phyloP scores from a whole-genome alignment of 2,888 invertebrate genomes.

The Cylloceria caligata region DNA sequence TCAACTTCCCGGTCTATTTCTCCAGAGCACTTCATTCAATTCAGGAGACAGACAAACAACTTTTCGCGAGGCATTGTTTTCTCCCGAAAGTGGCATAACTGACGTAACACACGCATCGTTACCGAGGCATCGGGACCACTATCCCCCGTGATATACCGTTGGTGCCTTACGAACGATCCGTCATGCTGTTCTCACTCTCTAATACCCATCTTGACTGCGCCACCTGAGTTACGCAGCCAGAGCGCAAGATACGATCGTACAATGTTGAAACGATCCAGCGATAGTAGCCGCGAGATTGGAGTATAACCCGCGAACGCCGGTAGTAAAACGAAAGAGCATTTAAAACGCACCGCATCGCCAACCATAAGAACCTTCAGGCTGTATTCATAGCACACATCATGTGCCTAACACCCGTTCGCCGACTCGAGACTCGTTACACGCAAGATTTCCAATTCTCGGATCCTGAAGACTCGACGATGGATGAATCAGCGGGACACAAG shows the following conservation, averaged over 20 bases:
- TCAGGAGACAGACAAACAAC: no score
- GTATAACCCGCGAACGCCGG: constrained; percentile 18
- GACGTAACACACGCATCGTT: background rate
- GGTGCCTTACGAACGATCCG: constrained; percentile 26
- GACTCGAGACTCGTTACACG: constrained; percentile 32
- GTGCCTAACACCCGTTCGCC: constrained; percentile 21
- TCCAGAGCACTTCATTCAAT: no score
- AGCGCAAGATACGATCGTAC: constrained; percentile 25
- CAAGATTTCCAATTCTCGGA: constrained; percentile 38
- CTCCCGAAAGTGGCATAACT: background rate
- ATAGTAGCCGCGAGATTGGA: constrained; percentile 33
- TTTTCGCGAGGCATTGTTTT: no score
- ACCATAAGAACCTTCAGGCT: constrained; percentile 9
- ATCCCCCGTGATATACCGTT: background rate
- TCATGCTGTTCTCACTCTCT: constrained; percentile 40
- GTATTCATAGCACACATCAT: constrained; percentile 7
- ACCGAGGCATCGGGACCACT: background rate
- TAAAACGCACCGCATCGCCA: constrained; percentile 39
- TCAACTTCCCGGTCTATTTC: background rate
- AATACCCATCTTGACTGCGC: constrained; percentile 36
- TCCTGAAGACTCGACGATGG: constrained; percentile 19
- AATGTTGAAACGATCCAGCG: constrained; percentile 34
- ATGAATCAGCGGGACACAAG: constrained; percentile 26
- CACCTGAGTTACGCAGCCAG: constrained; percentile 38
- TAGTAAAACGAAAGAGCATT: constrained; percentile 39